Evolutionary conservation across 1,140 invertebrate genomes (phyloP), one percentile per base, ranked within the genome.

Genomic region (Globodera rostochiensis): DNA sequence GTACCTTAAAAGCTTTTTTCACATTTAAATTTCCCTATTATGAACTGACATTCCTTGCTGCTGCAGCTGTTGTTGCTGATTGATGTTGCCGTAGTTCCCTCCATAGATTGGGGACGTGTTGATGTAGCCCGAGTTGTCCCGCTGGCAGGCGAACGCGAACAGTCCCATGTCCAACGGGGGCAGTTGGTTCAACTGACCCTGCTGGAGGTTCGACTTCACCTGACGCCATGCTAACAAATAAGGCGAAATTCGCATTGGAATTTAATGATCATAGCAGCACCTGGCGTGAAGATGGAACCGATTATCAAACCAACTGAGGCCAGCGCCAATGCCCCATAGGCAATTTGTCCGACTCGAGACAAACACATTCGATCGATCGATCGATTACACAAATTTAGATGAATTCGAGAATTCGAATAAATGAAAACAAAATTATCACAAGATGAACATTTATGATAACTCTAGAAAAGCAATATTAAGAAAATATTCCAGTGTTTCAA

Each of bases 331-430:
- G 53, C 69, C 7, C 82, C 85, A 78, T 86, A 86, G n/a, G 85
- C 60, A 74, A 86, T 86, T 73, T 86, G 85, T 19, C 82, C 82
- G 66, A 86, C 50, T 49, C 57, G 70, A 4, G 85, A 84, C n/a
- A 85, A 25, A 76, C 85, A 86, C 84, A 86, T 85, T 69, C 79
- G 9, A 8, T 45, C 36, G 36, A 36, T 36, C 36, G 36, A 36
- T 36, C 36, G 3, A 36, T 69, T 21, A 69, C 8, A 45, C 67
- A 69, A 71, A 36, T 36, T 36, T 36, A 36, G 36, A 36, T 36
- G 36, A 36, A 71, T 71, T 25, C 1, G 46, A 45, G 36, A 36
- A 71, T 71, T 25, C 1, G 46, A 45, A 36, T 36, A 47, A 71
- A 36, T 36, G 69, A 25, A 71, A 8, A 45, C 15, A 50, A 21